Evolutionary conservation across 2,113 vertebrate genomes (phyloP).

Genomic region (Cnemophilus loriae): DNA sequence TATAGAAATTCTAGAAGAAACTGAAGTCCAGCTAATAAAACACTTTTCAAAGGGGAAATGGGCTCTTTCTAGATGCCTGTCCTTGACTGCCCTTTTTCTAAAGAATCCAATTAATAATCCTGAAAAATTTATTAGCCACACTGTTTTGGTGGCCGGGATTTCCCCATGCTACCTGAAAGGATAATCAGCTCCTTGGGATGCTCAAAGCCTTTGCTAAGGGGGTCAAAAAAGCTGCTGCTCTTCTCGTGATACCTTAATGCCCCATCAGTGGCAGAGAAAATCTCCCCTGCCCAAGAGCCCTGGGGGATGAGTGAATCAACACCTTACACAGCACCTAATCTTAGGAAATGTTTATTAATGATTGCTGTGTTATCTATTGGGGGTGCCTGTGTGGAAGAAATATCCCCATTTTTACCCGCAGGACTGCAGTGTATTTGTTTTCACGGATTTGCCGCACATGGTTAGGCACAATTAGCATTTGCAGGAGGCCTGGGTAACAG

Average conservation of each 20-base stretch:
- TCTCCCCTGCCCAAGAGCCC: background rate
- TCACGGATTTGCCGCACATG: background rate
- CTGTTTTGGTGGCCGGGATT: background rate
- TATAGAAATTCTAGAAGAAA: background rate
- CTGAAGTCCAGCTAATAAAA: background rate
- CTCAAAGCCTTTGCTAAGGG: background rate
- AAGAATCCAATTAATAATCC: background rate
- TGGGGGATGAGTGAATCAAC: background rate
- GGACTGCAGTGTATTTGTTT: background rate
- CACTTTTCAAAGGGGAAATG: background rate
- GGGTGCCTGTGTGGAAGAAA: background rate
- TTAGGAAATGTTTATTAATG: background rate
- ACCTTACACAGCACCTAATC: background rate
- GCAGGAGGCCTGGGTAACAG: background rate
- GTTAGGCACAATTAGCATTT: background rate
- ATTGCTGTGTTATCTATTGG: background rate
- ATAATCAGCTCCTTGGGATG: background rate
- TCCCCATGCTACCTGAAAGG: background rate
- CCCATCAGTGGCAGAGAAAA: background rate
- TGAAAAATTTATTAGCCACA: background rate
- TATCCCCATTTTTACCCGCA: background rate
- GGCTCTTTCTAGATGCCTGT: background rate
- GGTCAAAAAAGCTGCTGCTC: background rate
- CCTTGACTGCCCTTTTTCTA: slow-evolving; percentile 37
- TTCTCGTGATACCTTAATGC: background rate